Evolutionary conservation across 2,888 invertebrate genomes (phyloP).

Genomic region (Spisula solida): DNA sequence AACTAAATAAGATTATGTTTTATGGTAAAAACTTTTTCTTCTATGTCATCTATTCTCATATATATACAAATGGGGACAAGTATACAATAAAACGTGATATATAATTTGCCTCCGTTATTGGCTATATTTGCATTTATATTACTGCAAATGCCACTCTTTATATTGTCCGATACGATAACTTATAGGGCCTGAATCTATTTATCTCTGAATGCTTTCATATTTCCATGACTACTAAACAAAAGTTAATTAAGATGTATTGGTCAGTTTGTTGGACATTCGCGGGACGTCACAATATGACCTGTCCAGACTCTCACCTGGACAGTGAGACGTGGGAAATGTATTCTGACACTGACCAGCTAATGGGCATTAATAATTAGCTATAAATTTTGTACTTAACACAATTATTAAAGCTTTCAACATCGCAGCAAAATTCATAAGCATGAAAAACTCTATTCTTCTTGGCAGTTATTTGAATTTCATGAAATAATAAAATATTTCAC

Average conservation of each 20-base stretch:
- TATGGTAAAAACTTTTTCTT: neutral
- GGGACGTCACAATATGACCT: conserved; percentile 40
- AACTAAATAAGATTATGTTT: neutral
- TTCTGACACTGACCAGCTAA: conserved; percentile 6
- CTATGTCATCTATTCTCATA: neutral
- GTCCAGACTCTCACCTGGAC: conserved; percentile 58
- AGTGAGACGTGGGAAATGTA: conserved; percentile 50
- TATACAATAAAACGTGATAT: neutral
- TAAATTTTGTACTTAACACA: conserved; percentile 51
- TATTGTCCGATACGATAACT: neutral
- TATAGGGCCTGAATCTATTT: neutral
- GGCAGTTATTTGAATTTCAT: conserved; percentile 69
- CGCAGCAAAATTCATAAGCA: conserved; percentile 44
- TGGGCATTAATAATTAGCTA: conserved; percentile 52
- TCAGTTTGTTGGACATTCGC: conserved; percentile 53
- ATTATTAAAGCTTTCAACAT: neutral
- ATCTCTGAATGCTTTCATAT: neutral
- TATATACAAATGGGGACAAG: neutral
- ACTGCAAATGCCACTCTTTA: neutral
- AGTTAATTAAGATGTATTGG: conserved; percentile 30
- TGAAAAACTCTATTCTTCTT: conserved; percentile 49
- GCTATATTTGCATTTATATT: neutral
- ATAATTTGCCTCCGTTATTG: neutral
- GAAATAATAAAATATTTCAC: conserved; percentile 72
- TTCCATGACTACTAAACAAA: neutral